Conservation (phyloP, 2,888 invertebrate species). For the Rhopalosiphum nymphaeae region DNA sequence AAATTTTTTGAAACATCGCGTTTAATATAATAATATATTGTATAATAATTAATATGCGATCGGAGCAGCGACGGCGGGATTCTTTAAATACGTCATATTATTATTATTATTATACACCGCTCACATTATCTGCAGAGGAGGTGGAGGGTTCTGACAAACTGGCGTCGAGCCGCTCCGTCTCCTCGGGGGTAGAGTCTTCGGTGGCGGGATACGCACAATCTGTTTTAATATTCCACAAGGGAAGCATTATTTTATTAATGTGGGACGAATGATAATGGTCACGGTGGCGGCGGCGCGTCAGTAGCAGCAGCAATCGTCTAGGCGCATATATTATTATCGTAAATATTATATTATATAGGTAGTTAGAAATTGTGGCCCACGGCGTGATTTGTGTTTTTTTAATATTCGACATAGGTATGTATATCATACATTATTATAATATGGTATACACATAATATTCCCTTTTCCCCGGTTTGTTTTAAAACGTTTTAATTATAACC, state of each 20-base stretch:
- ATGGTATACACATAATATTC: neutral
- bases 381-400: slow-evolving; percentile 44
- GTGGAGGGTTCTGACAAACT: neutral
- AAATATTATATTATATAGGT: neutral
- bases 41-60: neutral
- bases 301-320: neutral
- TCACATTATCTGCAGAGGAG: neutral
- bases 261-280: slow-evolving; percentile 14
- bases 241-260: slow-evolving; percentile 45
- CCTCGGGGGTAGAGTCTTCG: neutral
- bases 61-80: neutral
- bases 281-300: neutral
- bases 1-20: neutral
- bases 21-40: neutral
- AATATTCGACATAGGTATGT: neutral
- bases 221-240: slow-evolving; percentile 49
- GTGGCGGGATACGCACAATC: neutral
- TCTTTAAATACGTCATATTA: neutral
- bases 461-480: slow-evolving; percentile 30
- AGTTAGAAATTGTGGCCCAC: slow-evolving; percentile 17
- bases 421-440: neutral
- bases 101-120: neutral
- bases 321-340: neutral
- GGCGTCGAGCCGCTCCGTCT: neutral
- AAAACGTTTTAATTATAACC: slow-evolving; percentile 50